Conservation (phyloP, 2,888 invertebrate species). For the Fissipunctia ypsillon region DNA sequence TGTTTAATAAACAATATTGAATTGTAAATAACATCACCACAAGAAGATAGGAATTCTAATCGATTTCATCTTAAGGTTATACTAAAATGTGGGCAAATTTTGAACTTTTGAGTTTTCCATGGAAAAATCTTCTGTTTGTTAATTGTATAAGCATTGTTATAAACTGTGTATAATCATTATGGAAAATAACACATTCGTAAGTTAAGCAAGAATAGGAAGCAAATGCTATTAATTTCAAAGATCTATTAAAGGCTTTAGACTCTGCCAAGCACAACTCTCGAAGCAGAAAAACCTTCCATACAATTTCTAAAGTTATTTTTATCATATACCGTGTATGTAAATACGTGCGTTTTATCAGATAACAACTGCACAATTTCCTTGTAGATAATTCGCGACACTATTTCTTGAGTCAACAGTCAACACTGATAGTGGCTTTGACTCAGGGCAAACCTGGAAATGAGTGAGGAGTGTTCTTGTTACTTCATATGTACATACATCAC, state of each 20-base stretch:
- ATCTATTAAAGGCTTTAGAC: slow-evolving; percentile 34
- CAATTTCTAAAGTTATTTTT: slow-evolving; percentile 16
- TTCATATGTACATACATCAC: background rate
- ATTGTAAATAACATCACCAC: background rate
- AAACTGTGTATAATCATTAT: too few species aligned
- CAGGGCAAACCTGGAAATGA: slow-evolving; percentile 43
- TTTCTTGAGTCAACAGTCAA: slow-evolving; percentile 63
- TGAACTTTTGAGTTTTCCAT: background rate
- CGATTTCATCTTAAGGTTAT: background rate
- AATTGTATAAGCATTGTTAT: background rate
- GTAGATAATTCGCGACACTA: slow-evolving; percentile 67
- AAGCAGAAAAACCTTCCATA: slow-evolving; percentile 17
- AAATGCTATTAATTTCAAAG: slow-evolving; percentile 2
- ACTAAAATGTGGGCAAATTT: too few species aligned
- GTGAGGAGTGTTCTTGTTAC: slow-evolving; percentile 49
- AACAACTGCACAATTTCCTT: slow-evolving; percentile 64
- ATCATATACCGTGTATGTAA: slow-evolving; percentile 41
- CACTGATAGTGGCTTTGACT: slow-evolving; percentile 56
- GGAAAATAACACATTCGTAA: background rate
- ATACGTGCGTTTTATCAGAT: slow-evolving; percentile 56
- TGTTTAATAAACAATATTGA: slow-evolving; percentile 31
- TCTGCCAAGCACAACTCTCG: background rate
- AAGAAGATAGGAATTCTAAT: background rate
- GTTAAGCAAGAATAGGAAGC: background rate
- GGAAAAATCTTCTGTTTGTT: background rate